Conservation (phyloP, 2,113 vertebrate species). For the Dipodomys ordii region DNA sequence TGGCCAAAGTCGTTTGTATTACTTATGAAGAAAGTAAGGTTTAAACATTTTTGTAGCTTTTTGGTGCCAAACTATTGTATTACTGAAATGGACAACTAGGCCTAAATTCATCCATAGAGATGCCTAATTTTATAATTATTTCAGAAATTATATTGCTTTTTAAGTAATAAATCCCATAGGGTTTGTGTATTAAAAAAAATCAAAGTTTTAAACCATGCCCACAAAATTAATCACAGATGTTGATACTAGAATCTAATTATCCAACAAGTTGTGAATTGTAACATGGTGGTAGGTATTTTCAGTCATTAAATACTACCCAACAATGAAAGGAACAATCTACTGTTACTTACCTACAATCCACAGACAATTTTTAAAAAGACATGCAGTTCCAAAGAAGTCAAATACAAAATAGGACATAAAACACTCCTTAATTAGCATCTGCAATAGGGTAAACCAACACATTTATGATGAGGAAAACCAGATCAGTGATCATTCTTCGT, state of each 20-base stretch:
- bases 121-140: not conserved
- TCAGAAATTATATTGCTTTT: not conserved
- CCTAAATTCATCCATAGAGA: not conserved
- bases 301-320: not conserved
- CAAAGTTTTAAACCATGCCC: not conserved
- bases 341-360: not conserved
- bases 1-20: constrained; percentile 10
- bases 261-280: not conserved
- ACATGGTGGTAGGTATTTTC: not conserved
- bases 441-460: not conserved
- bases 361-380: not conserved
- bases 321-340: not conserved
- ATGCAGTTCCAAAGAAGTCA: not conserved
- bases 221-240: not conserved
- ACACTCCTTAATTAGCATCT: not conserved
- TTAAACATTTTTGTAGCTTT: not conserved
- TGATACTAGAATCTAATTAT: not conserved
- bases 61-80: not conserved
- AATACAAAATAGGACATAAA: not conserved
- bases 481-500: not conserved
- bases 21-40: not conserved
- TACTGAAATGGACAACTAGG: not conserved
- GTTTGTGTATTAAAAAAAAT: constrained; percentile 22
- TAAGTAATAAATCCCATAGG: not conserved
- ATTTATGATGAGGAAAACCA: not conserved